Conservation (phyloP, 2,888 invertebrate species). For the Pandemis corylana region DNA sequence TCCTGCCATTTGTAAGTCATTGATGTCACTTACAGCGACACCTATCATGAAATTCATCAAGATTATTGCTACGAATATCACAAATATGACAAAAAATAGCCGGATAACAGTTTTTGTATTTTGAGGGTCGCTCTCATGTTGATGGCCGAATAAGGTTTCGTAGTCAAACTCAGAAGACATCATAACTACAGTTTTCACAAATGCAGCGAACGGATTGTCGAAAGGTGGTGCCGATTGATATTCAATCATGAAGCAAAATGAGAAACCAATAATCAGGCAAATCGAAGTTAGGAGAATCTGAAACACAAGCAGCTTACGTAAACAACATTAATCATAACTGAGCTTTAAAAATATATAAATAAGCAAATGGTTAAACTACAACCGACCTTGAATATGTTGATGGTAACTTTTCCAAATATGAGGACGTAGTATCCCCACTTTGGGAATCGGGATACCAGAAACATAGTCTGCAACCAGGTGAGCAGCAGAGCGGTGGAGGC, state of each 20-base stretch:
- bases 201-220: slow-evolving; percentile 9
- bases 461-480: slow-evolving; percentile 71
- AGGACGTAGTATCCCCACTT: slow-evolving; percentile 71
- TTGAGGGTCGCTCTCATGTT: neutral
- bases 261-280: slow-evolving; percentile 3
- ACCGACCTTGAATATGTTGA: slow-evolving; percentile 67
- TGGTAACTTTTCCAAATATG: slow-evolving; percentile 74
- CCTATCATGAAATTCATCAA: slow-evolving; percentile 71
- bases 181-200: slow-evolving; percentile 21
- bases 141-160: neutral
- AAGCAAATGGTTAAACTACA: too few species aligned
- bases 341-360: neutral
- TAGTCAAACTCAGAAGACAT: slow-evolving; percentile 28
- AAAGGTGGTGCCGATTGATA: slow-evolving; percentile 12
- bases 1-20: slow-evolving; percentile 64
- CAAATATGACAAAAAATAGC: slow-evolving; percentile 58
- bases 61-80: slow-evolving; percentile 63
- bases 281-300: slow-evolving; percentile 13
- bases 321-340: neutral
- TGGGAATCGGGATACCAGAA: slow-evolving; percentile 68
- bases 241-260: slow-evolving; percentile 23
- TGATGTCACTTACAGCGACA: slow-evolving; percentile 69
- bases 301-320: neutral
- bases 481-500: slow-evolving; percentile 57
- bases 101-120: neutral